Base-by-base conservation (phyloP, 1,140 invertebrate genomes). In the Drosophila suzukii region DNA sequence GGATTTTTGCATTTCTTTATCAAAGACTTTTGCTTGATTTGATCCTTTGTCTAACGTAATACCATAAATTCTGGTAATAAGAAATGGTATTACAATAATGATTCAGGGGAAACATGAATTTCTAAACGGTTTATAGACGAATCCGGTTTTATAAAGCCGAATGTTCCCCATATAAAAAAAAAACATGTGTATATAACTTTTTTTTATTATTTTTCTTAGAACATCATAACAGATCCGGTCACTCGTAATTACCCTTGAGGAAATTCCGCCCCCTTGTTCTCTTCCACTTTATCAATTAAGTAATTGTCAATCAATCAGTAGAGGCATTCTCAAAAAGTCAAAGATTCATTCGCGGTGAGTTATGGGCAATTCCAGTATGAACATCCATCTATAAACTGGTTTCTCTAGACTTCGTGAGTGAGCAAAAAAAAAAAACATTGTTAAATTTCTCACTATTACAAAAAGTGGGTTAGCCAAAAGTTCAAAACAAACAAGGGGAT, bases 1-100 rank as follows among this genome's bases (percentile, higher is more conserved):
- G 32, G 36, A 38, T 57, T 55, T 57, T 47, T 51, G 41, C 36
- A 75, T 60, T 55, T 77, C 50, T 68, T 76, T 76, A 76, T 76
- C 34, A 27, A 1, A 55, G 20, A 10, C 41, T 36, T 56, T 66
- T 51, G 20, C 44, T 8, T 49, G 47, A 30, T 30, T 30, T 63
- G 49, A 24, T 24, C 38, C 10, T 13, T 62, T 62, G 60, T 24
- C 43, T 12, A 43, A 32, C n/a, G n/a, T 49, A 24, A 49, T 36
- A 47, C n/a, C 17, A 27, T 66, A 20, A n/a, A 65, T 13, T 38
- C 10, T 11, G 5, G n/a, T 7, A 13, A 15, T 30, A 50, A 15
- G 27, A 50, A 34, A 12, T 15, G 11, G 11, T 15, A 11, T 15
- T 15, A 17, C 24, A 49, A 24, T 47, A 11, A 24, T 47, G 20